Evolutionary conservation across 1,140 invertebrate genomes (phyloP), one percentile per base, ranked within the genome.

Genomic region (Drusus annulatus): DNA sequence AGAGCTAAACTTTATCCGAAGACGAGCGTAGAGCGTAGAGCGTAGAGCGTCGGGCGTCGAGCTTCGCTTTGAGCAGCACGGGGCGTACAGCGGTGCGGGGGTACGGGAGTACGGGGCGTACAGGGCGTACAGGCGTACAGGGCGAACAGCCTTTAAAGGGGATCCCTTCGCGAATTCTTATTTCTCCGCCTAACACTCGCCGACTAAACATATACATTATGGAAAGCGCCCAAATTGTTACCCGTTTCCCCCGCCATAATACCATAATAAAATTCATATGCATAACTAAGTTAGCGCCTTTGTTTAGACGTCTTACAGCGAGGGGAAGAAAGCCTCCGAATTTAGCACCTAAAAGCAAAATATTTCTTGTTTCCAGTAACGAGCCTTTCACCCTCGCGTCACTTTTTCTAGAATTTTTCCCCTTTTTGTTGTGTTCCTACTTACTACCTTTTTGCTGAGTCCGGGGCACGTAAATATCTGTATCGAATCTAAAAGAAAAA

Each of bases 211-310:
- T 75, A 78, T 74, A 73, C 74, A 83, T 80, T 78, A 78, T 80
- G 81, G 81, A 80, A 80, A 80, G 71, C 76, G 62, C 74, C 79
- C 58, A 83, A 80, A 83, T 83, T 80, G 81, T 83, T 83, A 83
- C 76, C 79, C 79, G 76, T 78, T 83, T 83, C 63, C 81, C 74
- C 73, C 50, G 79, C 75, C 58, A 83, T 80, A 83, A 83, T 83
- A 80, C 77, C 62, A 79, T 83, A 83, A 83, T 83, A 83, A 83
- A 83, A 83, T 83, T 83, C 81, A 83, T 83, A 83, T 83, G 81
- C 81, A 80, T 83, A 83, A 83, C 81, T 80, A 76, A 80, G 81
- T 80, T 83, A 83, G 76, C 81, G 81, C 78, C 78, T 80, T 83
- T 83, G 81, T 80, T 83, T 83, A 83, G 81, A 82, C 78, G 58